phyloP scores from a whole-genome alignment of 2,113 vertebrate genomes.

The Chiloscyllium plagiosum region DNA sequence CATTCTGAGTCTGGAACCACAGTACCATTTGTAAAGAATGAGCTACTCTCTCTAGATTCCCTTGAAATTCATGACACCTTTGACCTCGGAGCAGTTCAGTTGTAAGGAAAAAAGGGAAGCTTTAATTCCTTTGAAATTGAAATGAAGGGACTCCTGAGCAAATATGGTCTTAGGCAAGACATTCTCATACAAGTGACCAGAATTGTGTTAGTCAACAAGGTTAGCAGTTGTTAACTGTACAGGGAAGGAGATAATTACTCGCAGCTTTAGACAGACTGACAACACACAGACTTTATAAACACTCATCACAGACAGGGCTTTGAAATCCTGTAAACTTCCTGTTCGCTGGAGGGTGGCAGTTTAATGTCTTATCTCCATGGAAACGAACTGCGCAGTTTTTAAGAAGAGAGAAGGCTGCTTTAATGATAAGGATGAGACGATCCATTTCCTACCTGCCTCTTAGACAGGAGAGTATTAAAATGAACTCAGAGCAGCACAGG shows the following conservation, averaged over 20 bases:
- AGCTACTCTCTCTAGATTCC: neutral
- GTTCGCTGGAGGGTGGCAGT: constrained; percentile 42
- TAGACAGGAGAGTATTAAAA: neutral
- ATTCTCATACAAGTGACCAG: neutral
- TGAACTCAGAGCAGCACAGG: neutral
- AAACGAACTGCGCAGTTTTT: constrained; percentile 44
- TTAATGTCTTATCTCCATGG: constrained; percentile 49
- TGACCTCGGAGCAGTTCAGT: neutral
- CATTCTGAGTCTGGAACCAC: neutral
- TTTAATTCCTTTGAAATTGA: constrained; percentile 23
- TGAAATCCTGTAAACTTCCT: constrained; percentile 45
- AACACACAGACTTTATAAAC: constrained; percentile 41
- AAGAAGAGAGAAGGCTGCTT: constrained; percentile 34
- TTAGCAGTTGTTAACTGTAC: constrained; percentile 13
- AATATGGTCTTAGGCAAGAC: constrained; percentile 32
- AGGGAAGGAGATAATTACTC: constrained; percentile 34
- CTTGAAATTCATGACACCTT: neutral
- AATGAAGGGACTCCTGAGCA: constrained; percentile 23
- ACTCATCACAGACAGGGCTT: constrained; percentile 38
- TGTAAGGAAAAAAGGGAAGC: neutral
- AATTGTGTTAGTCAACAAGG: constrained; percentile 24
- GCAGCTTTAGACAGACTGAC: constrained; percentile 36
- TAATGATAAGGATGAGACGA: constrained; percentile 45
- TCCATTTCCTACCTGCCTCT: constrained; percentile 40
- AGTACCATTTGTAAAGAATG: neutral